Base-by-base conservation (phyloP, 2,113 vertebrate genomes). In the Oreochromis tanganicae region DNA sequence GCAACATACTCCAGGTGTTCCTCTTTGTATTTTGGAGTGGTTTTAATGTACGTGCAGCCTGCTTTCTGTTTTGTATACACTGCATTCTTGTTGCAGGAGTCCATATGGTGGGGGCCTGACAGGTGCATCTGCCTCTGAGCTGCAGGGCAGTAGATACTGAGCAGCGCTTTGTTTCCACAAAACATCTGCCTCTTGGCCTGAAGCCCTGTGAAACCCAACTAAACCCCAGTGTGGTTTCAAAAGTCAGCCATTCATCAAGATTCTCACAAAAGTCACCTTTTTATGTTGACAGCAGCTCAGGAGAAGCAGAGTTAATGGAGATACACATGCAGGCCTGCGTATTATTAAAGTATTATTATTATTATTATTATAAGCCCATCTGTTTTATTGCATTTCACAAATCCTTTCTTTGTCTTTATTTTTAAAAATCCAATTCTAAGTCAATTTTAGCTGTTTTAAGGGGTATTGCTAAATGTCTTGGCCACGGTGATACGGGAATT, bases 81-180 rank as follows among this genome's bases (percentile, higher is more conserved):
- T 85, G 87, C 86, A 91, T 90, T 94, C 87, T 80, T 87, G 84
- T 85, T 36, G 81, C 88, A 80, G 80, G 82, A 50, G 81, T 81
- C 94, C 95, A 94, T 96, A 92, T 95, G 95, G 94, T 78, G 83
- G 87, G 83, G 91, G 87, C 75, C 81, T 87, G 93, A 95, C 96
- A 96, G 96, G 95, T 96, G 96, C 95, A 91, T 92, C 92, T 92
- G 89, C 89, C 90, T 85, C 87, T 81, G 12, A 91, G 91, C 93
- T 94, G 84, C 36, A 89, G 90, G 94, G 90, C 89, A 86, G 63
- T 87, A 93, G 90, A 91, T 87, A 68, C 82, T 83, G 86, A 71
- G 82, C 89, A 75, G 66, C 46, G 54, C 90, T 94, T 95, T 95
- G 93, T 95, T 94, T 90, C 87, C 88, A 63, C 80, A 50, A 90